Evolutionary conservation across 2,888 invertebrate genomes (phyloP), one percentile per base, ranked within the genome.

Genomic region (Yponomeuta malinellus): DNA sequence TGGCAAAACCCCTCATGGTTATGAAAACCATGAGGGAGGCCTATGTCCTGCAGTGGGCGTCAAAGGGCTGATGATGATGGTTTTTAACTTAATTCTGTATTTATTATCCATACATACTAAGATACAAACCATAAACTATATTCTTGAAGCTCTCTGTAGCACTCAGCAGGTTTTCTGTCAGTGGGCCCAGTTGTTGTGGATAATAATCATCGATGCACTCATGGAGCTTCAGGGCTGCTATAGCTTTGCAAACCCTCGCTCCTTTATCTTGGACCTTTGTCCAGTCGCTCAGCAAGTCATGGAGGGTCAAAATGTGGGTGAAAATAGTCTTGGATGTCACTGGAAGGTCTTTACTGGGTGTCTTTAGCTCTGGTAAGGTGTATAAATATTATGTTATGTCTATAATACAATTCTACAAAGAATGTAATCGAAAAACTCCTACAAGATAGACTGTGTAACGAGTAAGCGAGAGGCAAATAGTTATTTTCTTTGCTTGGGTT

Each of bases 251-350:
- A 10, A 87, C 72, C 70, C 83, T 84, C 10, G 80, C 78, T 29
- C 91, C 90, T 74, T 87, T 89, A 2, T 82, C 84, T 71, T 78
- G 81, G n/a, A 88, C 71, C 69, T 76, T 79, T 8, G 75, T 72
- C 92, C 92, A 92, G 71, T 90, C 83, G 67, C 72, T 78, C 65
- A 92, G 67, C 12, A 87, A 75, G 0, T 76, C 74, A 72, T 89
- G 87, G 9, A 92, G 76, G 48, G 81, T 85, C 0, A 85, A 83
- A 43, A 90, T 74, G 73, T 91, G 91, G 5, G 84, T 85, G 73
- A 83, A 90, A 9, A 90, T 85, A 0, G 88, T 89, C 78, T 86
- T 90, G 0, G 88, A 83, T 63, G 90, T 78, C 5, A 84, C 89
- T 48, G 84, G 80, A 31, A 79, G 78, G 70, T 87, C 85, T 78